Evolutionary conservation across 1,140 invertebrate species (phyloP), one percentile per base, ranked within the genome.

Genomic region (Brachionus manjavacas): DNA sequence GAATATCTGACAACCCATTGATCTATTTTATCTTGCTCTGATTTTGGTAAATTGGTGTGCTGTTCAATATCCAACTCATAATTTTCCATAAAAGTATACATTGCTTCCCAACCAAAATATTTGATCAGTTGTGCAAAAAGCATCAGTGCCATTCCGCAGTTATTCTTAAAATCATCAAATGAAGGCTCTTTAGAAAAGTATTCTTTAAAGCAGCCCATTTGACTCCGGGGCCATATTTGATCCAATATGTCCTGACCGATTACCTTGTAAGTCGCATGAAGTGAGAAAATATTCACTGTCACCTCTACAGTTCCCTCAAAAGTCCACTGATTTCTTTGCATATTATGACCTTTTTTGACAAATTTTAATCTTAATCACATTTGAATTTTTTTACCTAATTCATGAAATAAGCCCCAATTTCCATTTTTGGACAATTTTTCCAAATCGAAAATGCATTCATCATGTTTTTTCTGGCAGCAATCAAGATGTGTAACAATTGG

Each of bases 241-340:
- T 81, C 83, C 85, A 85, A 85, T 39, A 85, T 83, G 66, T 84
- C 35, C 16, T 79, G 43, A 49, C 84, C 46, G 28, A 83, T 72
- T 14, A 87, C 66, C 14, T 46, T 25, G 35, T 87, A 84, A 85
- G 86, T 87, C n/a, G 86, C 86, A 60, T 86, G 84, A 11, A 87
- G 46, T 20, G 86, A 86, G 80, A 87, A 87, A 28, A 87, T 85
- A 52, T 86, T 87, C 31, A 76, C 72, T 7, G 86, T 87, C 0
- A 87, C 86, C 64, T 87, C 86, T 2, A 7, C 52, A 9, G 85
- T 86, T 9, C 85, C 86, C 3, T 79, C 31, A 79, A 86, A 87
- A 2, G 86, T 86, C 85, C 85, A 87, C 8, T 60, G 16, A 8
- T 12, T 2, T 35, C 72, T 39, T 78, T 87, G 79, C 52, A 81